A percentile compares a stretch with the other conserved stretches of the same genome.
Conservation (phyloP, 37 sponge, comb jelly and placozoan genomes). For the Crambe crambe region DNA sequence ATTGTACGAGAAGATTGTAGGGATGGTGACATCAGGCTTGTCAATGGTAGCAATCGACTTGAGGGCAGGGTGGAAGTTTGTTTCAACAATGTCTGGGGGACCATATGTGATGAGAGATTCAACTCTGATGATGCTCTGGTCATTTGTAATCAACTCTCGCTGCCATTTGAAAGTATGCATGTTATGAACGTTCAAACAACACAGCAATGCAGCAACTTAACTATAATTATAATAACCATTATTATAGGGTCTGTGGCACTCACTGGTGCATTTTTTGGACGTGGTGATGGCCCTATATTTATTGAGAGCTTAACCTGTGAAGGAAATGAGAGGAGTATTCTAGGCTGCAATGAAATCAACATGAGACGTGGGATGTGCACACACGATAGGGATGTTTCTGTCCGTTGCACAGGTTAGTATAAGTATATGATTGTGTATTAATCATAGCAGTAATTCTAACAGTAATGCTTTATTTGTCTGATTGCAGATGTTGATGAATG, state of each 20-base stretch:
- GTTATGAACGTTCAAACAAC: too few relatives aligned
- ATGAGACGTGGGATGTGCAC: conserved; percentile 5
- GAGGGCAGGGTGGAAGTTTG: conserved; percentile 52
- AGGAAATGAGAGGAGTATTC: conserved; percentile 21
- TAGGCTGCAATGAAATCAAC: conserved; percentile 18
- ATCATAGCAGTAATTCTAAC: too few relatives aligned
- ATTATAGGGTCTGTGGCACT: background rate
- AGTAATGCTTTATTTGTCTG: background rate
- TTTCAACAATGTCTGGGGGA: conserved; percentile 37
- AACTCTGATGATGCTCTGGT: conserved; percentile 39
- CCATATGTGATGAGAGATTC: conserved; percentile 44
- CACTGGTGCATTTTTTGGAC: conserved; percentile 13
- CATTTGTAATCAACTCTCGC: conserved; percentile 35
- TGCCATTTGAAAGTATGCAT: background rate
- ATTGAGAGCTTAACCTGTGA: conserved; percentile 28
- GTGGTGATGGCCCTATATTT: conserved; percentile 27
- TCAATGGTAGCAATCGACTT: conserved; percentile 5
- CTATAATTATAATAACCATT: background rate
- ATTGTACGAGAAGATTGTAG: conserved; percentile 3
- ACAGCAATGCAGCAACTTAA: too few relatives aligned
- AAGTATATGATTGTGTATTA: background rate
- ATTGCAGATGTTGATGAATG: conserved; percentile 40
- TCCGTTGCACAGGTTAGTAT: conserved; percentile 19
- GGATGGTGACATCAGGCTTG: conserved; percentile 39
- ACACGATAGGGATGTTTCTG: conserved; percentile 9